Evolutionary conservation across 2,797 vertebrate species (phyloP).

Genomic region (Ciconia nigra): DNA sequence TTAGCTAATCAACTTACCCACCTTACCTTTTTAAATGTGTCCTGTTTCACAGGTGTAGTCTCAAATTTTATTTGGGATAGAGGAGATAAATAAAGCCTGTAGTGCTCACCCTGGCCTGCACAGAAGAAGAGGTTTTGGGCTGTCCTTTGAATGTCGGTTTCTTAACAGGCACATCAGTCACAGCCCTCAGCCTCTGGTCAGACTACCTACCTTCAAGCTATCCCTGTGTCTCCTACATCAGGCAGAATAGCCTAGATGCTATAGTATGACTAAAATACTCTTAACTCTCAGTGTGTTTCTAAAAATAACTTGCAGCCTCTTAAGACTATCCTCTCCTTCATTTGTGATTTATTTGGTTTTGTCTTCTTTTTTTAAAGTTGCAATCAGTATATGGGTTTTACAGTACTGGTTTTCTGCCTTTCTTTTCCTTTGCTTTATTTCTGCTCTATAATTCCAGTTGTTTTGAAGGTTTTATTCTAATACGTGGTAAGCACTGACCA

Average conservation of each 20-base stretch:
- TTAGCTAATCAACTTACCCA: constrained; percentile 62
- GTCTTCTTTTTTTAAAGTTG: not conserved
- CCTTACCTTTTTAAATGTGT: constrained; percentile 55
- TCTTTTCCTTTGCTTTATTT: not conserved
- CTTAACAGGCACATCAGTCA: not conserved
- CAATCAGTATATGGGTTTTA: not conserved
- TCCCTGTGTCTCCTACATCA: not conserved
- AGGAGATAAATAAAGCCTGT: constrained; percentile 54
- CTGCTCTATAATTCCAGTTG: not conserved
- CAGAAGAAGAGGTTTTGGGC: not conserved
- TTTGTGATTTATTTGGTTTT: not conserved
- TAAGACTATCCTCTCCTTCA: not conserved
- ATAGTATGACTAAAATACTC: not conserved
- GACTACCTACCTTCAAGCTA: not conserved
- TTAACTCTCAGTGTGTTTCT: not conserved
- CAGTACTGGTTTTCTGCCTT: not conserved
- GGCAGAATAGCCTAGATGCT: not conserved
- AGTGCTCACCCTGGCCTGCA: not conserved
- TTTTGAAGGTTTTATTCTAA: not conserved
- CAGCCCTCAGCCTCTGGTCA: not conserved
- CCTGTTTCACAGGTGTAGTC: constrained; percentile 62
- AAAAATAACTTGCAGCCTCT: not conserved
- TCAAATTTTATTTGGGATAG: constrained; percentile 58
- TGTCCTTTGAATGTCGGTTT: constrained; percentile 27
- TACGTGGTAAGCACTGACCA: not conserved